These are phyloP conservation scores for Serrognathus titanus DNA, from an alignment of 2,888 invertebrate species.

Conservation along the genomic window DNA sequence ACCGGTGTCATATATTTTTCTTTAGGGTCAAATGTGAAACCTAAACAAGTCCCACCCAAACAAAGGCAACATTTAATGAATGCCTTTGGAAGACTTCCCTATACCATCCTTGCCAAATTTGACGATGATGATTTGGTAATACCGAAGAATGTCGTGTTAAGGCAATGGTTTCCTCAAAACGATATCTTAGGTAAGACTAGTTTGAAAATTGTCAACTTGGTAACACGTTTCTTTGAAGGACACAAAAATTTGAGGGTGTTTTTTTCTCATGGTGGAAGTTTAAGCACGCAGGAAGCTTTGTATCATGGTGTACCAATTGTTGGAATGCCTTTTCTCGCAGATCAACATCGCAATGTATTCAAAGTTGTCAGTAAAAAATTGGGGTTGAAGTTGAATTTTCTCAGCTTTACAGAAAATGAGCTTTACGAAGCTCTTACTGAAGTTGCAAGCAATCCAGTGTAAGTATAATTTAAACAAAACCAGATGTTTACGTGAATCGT, in stretches of 20 bases:
- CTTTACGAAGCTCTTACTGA: slow-evolving; percentile 25
- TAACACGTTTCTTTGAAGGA: slow-evolving; percentile 28
- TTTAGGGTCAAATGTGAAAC: slow-evolving; percentile 39
- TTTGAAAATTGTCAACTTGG: not conserved
- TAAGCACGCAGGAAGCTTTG: slow-evolving; percentile 32
- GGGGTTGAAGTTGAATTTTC: slow-evolving; percentile 25
- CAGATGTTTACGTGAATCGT: no score
- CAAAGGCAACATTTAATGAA: slow-evolving; percentile 29
- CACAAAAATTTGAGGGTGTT: slow-evolving; percentile 29
- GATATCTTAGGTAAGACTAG: slow-evolving; percentile 38
- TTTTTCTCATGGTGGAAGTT: slow-evolving; percentile 33
- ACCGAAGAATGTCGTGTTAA: slow-evolving; percentile 39
- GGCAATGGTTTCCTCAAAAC: slow-evolving; percentile 44
- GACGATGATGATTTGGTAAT: slow-evolving; percentile 34
- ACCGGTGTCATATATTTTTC: slow-evolving; percentile 42
- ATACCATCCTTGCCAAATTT: slow-evolving; percentile 42
- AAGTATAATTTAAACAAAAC: slow-evolving; percentile 10
- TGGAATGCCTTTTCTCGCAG: slow-evolving; percentile 37
- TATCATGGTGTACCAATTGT: slow-evolving; percentile 30
- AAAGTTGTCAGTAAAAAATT: slow-evolving; percentile 32
- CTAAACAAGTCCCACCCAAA: slow-evolving; percentile 27
- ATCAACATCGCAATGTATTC: slow-evolving; percentile 36
- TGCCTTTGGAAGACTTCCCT: slow-evolving; percentile 39
- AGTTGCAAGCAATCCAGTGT: slow-evolving; percentile 31
- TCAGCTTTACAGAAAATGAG: slow-evolving; percentile 20